Evolutionary conservation across 92 coral and sea anemone genomes (phyloP).

Genomic region (Palythoa grandiflora): DNA sequence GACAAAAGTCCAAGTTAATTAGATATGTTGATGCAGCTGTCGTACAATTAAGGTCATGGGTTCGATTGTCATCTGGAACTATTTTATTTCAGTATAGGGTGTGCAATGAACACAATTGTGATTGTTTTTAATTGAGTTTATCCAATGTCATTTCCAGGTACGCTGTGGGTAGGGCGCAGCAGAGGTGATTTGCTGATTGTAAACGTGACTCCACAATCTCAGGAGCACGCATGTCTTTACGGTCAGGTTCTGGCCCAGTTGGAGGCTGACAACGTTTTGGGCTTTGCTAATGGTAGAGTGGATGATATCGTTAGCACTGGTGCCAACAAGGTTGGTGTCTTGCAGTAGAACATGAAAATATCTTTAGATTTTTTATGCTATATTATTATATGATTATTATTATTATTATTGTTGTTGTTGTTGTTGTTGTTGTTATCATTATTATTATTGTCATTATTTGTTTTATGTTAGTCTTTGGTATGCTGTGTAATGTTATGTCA

Average conservation of each 20-base stretch:
- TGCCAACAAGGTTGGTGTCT: slow-evolving; percentile 64
- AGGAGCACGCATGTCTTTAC: slow-evolving; percentile 46
- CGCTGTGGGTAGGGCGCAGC: slow-evolving; percentile 88
- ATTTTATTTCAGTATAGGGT: too few relatives aligned
- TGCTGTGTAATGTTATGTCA: background rate
- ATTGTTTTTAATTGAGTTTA: background rate
- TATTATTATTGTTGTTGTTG: too few relatives aligned
- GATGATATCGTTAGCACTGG: slow-evolving; percentile 84
- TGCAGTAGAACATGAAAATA: background rate
- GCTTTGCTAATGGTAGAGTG: slow-evolving; percentile 72
- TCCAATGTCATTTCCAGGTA: slow-evolving; percentile 31
- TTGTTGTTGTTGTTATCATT: background rate
- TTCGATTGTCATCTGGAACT: too few relatives aligned
- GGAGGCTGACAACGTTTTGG: slow-evolving; percentile 71
- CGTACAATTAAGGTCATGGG: too few relatives aligned
- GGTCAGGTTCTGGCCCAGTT: slow-evolving; percentile 86
- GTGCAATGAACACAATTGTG: background rate
- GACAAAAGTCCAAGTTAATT: too few relatives aligned
- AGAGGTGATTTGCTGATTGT: slow-evolving; percentile 77
- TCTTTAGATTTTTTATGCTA: too few relatives aligned
- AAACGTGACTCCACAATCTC: slow-evolving; percentile 68
- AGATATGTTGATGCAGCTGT: too few relatives aligned
- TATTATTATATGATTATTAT: too few relatives aligned
- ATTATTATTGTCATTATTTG: background rate
- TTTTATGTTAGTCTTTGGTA: too few relatives aligned